Evolutionary conservation across 1,140 invertebrate species (phyloP).

Genomic region (Drosophila parvula): DNA sequence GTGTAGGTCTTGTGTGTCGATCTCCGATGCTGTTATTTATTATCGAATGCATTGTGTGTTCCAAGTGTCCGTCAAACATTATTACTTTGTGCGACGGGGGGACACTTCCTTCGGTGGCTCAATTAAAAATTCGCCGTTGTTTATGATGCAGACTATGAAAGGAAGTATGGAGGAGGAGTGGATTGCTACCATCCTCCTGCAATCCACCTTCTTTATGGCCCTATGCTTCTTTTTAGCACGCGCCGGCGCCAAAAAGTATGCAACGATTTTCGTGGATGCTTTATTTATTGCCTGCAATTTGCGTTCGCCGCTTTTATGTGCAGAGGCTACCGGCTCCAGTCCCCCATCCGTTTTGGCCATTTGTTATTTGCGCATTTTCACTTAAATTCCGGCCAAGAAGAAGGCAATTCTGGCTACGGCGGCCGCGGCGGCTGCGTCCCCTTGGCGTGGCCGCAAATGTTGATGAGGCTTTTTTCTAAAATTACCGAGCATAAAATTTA

Average conservation of each 20-base stretch:
- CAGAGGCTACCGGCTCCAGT: constrained; percentile 36
- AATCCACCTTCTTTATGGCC: constrained; percentile 14
- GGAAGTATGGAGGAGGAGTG: not conserved
- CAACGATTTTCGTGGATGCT: constrained; percentile 72
- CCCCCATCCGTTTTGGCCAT: constrained; percentile 7
- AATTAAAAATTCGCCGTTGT: constrained; percentile 45
- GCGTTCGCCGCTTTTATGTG: constrained; percentile 60
- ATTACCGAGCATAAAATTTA: constrained; percentile 83
- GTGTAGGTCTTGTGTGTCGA: constrained; percentile 45
- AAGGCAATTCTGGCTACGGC: constrained; percentile 3
- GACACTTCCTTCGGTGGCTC: constrained; percentile 14
- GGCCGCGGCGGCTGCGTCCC: not conserved
- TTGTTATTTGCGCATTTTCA: constrained; percentile 30
- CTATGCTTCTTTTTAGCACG: constrained; percentile 4
- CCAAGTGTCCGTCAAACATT: not conserved
- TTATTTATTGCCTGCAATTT: constrained; percentile 76
- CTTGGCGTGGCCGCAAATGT: constrained; percentile 39
- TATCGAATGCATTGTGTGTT: constrained; percentile 32
- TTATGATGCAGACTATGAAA: constrained; percentile 35
- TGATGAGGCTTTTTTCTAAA: constrained; percentile 71
- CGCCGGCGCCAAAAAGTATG: constrained; percentile 59
- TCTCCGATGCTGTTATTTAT: constrained; percentile 62
- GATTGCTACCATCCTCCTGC: not conserved
- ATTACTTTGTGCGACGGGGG: not conserved
- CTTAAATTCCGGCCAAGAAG: constrained; percentile 39